Conservation (phyloP, 2,888 invertebrate genomes). For the Lamproptera curius region DNA sequence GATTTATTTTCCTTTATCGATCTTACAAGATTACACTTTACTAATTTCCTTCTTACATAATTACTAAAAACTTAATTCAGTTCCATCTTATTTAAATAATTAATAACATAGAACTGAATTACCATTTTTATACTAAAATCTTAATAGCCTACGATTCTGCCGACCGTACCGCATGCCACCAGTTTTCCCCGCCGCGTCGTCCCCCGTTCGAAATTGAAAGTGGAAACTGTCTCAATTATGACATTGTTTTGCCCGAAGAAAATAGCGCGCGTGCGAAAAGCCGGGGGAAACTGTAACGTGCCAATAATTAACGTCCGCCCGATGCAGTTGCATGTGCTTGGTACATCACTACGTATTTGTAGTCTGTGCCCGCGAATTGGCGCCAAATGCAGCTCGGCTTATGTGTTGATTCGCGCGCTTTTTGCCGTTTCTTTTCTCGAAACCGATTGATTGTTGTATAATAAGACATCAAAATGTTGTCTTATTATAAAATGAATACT, state of each 20-base stretch:
- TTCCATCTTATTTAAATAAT: too few species aligned
- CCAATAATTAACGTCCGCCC: not conserved
- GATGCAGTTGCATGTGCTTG: too few species aligned
- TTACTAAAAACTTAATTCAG: too few species aligned
- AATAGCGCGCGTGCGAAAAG: slow-evolving; percentile 33
- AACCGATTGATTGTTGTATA: too few species aligned
- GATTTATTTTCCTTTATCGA: too few species aligned
- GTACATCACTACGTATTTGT: not conserved
- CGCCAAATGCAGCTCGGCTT: not conserved
- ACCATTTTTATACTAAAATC: too few species aligned
- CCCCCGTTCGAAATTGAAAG: slow-evolving; percentile 67
- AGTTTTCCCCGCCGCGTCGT: slow-evolving; percentile 46
- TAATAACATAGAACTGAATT: too few species aligned
- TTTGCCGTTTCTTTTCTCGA: not conserved
- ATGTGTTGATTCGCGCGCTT: not conserved
- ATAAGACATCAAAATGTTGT: too few species aligned
- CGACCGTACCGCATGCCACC: slow-evolving; percentile 23
- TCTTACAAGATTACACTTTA: too few species aligned
- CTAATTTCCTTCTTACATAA: too few species aligned
- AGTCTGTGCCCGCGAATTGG: not conserved
- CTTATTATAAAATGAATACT: too few species aligned
- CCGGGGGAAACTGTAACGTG: slow-evolving; percentile 20
- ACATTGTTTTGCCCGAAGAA: slow-evolving; percentile 64
- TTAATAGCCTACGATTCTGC: slow-evolving; percentile 16
- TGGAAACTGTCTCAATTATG: slow-evolving; percentile 62